These are phyloP conservation scores for Willisornis vidua DNA, from an alignment of 2,113 vertebrate genomes.

Conservation along the genomic window DNA sequence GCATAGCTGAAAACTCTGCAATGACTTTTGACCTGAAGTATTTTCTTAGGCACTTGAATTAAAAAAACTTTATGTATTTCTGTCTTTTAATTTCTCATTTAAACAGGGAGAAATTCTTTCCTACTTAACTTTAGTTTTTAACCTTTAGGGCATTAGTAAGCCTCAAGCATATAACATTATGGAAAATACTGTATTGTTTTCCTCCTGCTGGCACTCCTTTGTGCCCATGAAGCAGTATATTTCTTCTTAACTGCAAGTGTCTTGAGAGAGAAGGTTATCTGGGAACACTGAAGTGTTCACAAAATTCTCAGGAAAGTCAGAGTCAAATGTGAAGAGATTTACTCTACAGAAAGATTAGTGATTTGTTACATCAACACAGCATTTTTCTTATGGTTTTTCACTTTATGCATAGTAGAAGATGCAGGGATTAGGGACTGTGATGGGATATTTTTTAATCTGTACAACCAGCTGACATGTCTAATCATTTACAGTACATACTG, in stretches of 20 bases:
- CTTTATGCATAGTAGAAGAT: not conserved
- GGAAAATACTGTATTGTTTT: not conserved
- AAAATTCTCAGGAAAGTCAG: not conserved
- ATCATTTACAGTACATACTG: not conserved
- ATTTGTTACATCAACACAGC: not conserved
- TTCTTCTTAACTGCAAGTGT: not conserved
- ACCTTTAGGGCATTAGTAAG: not conserved
- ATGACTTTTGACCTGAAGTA: not conserved
- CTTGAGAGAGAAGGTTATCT: not conserved
- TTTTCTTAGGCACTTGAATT: not conserved
- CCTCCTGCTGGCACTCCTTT: not conserved
- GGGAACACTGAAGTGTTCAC: not conserved
- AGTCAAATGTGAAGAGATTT: not conserved
- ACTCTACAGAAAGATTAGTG: not conserved
- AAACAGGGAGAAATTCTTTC: not conserved
- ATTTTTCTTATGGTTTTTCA: not conserved
- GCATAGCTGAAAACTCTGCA: not conserved
- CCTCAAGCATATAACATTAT: not conserved
- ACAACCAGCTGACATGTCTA: not conserved
- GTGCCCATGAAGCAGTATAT: not conserved
- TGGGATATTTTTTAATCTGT: not conserved
- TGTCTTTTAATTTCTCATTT: not conserved
- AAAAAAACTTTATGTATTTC: not conserved
- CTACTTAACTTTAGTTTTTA: not conserved
- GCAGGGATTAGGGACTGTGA: not conserved